A percentile compares a stretch with the other conserved stretches of the same genome.
phyloP scores from a whole-genome alignment of 1,140 invertebrate genomes.

The Forficula auricularia region DNA sequence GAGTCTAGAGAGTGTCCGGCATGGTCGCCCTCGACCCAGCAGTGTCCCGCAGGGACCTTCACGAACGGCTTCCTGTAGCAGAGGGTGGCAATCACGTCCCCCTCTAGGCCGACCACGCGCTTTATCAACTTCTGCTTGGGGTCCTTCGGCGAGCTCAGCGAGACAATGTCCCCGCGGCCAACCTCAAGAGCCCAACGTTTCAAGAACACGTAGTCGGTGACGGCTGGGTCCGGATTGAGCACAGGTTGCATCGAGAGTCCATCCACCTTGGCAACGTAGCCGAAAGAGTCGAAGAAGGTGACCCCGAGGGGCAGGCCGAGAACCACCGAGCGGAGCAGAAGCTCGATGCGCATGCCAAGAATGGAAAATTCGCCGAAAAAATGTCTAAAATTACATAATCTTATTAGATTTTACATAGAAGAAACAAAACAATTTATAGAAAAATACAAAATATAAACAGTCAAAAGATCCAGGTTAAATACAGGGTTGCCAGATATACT shows the following conservation, averaged over 20 bases:
- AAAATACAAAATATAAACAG: too few relatives aligned
- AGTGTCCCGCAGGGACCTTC: constrained; percentile 67
- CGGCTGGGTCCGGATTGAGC: constrained; percentile 53
- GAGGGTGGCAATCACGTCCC: constrained; percentile 55
- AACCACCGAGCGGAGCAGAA: constrained; percentile 25
- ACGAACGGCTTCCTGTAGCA: constrained; percentile 49
- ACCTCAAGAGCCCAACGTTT: constrained; percentile 61
- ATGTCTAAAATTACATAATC: too few relatives aligned
- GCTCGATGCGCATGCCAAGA: not conserved
- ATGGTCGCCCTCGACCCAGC: constrained; percentile 92
- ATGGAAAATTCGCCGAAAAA: not conserved
- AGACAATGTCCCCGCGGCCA: constrained; percentile 66
- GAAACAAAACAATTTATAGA: too few relatives aligned
- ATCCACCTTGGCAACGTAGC: constrained; percentile 71
- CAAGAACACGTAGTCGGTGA: constrained; percentile 67
- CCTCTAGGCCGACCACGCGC: constrained; percentile 60
- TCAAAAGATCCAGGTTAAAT: too few relatives aligned
- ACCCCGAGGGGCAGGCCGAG: constrained; percentile 61
- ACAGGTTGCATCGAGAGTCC: constrained; percentile 81
- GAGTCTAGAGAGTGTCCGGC: constrained; percentile 69
- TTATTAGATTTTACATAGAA: too few relatives aligned
- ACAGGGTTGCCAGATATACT: too few relatives aligned
- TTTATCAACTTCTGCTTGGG: constrained; percentile 78
- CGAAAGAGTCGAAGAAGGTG: constrained; percentile 62
- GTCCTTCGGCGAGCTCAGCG: constrained; percentile 66